Base-by-base conservation (phyloP, 2,797 vertebrate species). In the Cichlasoma orientale region DNA sequence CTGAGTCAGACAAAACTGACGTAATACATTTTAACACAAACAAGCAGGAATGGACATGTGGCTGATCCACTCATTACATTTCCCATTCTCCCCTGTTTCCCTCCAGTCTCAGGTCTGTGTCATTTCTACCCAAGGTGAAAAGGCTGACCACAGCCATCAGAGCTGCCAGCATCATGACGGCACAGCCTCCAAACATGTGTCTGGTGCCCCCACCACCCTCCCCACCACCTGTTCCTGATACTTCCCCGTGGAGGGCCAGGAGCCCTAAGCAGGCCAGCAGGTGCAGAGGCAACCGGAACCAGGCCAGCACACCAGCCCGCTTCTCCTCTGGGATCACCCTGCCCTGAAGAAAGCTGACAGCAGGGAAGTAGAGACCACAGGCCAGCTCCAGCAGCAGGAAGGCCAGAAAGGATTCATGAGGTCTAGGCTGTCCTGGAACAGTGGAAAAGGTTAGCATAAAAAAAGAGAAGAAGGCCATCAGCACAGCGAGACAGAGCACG, bases 401-500 rank as follows among this genome's bases (percentile, higher is more conserved):
- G 75, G 97, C 97, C 29, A 98, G 89, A 63, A 98, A 96, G 71
- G 97, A 98, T 81, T 97, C 97, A 4, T 91, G 95, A 8, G 97
- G 97, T 74, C 94, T 94, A 18, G 97, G 97, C 82, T 97, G 97
- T 23, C 97, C 96, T 0, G 97, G 95, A 13, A 93, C 93, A 1
- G 97, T 98, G 71, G 97, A 98, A 91, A 98, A 98, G 16, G 95
- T 96, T 84, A 99, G 92, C 97, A 98, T 97, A 91, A 98, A 98
- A 83, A 98, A 95, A 52, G 97, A 97, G 86, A 98, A 97, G 90
- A 98, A 97, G 0, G 97, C 97, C 79, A 98, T 96, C 68, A 98
- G 94, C 38, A 98, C 96, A 1, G 97, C 95, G 10, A 98, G 87
- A 72, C 97, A 97, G 31, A 98, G 95, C 4, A 98, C 94, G 73